These are phyloP conservation scores for Drosophila affinis DNA, from an alignment of 2,888 invertebrate species.

Conservation along the genomic window DNA sequence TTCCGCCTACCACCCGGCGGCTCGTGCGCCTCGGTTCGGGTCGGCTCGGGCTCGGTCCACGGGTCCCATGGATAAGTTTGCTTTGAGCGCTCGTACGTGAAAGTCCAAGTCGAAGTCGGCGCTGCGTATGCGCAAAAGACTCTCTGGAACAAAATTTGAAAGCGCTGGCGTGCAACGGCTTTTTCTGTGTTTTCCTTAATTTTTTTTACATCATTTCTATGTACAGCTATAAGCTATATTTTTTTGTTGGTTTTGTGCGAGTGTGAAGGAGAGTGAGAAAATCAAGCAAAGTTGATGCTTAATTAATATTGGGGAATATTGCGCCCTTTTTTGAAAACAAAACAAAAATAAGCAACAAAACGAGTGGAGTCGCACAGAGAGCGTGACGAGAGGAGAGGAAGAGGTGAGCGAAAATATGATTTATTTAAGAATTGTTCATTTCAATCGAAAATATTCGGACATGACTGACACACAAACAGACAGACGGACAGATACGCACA, in stretches of 20 bases:
- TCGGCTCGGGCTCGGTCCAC: conserved; percentile 1
- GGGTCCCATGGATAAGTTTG: conserved; percentile 52
- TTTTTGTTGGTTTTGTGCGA: conserved; percentile 11
- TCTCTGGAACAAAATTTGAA: conserved; percentile 59
- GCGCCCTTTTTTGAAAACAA: conserved; percentile 40
- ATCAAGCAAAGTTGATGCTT: conserved; percentile 35
- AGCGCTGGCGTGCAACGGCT: conserved; percentile 74
- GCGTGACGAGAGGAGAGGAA: conserved; percentile 46
- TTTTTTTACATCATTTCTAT: conserved; percentile 31
- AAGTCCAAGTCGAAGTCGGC: conserved; percentile 47
- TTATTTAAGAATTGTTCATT: conserved; percentile 17
- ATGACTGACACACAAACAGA: conserved; percentile 13
- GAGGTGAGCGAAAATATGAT: conserved; percentile 63
- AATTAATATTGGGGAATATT: conserved; percentile 37
- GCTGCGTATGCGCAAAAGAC: conserved; percentile 36
- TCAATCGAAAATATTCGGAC: conserved; percentile 16
- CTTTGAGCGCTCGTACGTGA: conserved; percentile 67
- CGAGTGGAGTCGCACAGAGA: neutral
- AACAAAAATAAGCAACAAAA: conserved; percentile 31
- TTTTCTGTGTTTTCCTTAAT: conserved; percentile 21
- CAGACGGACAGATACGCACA: conserved; percentile 31
- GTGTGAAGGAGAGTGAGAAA: conserved; percentile 7
- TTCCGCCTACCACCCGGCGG: conserved; percentile 2
- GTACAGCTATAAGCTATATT: conserved; percentile 40
- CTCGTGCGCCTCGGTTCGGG: neutral